phyloP scores from a whole-genome alignment of 2,113 vertebrate species.

The Engraulis encrasicolus region DNA sequence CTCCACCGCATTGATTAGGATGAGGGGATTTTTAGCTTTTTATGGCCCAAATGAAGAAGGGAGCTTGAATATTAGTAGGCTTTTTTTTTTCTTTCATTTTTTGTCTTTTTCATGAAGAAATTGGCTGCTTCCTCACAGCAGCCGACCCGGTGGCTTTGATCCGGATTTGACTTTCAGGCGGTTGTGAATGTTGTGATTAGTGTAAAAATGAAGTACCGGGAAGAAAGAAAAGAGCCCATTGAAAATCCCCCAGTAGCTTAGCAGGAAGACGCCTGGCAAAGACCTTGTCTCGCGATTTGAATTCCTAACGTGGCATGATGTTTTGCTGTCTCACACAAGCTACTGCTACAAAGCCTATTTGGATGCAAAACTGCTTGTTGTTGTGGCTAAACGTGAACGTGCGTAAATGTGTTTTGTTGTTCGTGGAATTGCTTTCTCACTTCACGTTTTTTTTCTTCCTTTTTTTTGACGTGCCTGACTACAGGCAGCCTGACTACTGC shows the following conservation, averaged over 20 bases:
- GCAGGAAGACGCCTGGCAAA: neutral
- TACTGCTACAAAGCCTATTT: neutral
- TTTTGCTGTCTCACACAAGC: neutral
- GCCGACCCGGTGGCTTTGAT: neutral
- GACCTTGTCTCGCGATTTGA: neutral
- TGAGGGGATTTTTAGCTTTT: neutral
- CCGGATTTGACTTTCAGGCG: slow-evolving; percentile 4
- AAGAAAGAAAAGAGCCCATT: neutral
- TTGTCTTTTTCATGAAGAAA: too few species aligned
- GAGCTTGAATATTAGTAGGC: slow-evolving; percentile 12
- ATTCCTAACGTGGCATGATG: neutral
- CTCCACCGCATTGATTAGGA: neutral
- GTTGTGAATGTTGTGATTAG: neutral
- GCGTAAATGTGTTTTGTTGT: slow-evolving; percentile 12
- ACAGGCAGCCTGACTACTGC: neutral
- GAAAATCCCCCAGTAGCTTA: neutral
- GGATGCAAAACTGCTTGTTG: neutral
- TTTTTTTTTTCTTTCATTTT: too few species aligned
- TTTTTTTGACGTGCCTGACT: too few species aligned
- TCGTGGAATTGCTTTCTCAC: neutral
- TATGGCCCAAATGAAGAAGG: neutral
- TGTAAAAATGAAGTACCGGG: neutral
- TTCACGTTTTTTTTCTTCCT: neutral
- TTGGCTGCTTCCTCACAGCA: slow-evolving; percentile 2
- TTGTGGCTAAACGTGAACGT: neutral